These are phyloP conservation scores for Gallinago nigripennis DNA, from an alignment of 2,797 vertebrate genomes.

Conservation along the genomic window DNA sequence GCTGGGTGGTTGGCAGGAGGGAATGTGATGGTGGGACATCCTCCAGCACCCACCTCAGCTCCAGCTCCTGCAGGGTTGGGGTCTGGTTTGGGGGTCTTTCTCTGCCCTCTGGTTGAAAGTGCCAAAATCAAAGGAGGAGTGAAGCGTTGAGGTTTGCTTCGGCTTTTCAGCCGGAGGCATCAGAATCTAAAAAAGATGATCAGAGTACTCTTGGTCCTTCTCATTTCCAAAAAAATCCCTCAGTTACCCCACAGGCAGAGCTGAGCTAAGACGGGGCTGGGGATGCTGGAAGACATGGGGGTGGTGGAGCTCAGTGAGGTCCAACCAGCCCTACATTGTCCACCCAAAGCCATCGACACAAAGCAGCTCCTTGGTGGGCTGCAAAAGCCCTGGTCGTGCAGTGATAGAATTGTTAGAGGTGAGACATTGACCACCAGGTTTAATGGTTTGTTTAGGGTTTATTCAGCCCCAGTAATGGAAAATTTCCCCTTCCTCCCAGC, in stretches of 20 bases:
- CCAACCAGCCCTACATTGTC: fast-evolving
- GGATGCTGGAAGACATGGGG: neutral
- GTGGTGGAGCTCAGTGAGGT: neutral
- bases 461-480: neutral
- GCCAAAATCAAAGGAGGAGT: neutral
- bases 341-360: neutral
- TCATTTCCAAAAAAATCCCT: neutral
- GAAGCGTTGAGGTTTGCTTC: neutral
- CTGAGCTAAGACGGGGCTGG: fast-evolving
- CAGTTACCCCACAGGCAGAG: fast-evolving
- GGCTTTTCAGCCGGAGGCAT: neutral
- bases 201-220: neutral
- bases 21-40: neutral
- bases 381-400: fast-evolving
- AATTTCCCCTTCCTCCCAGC: neutral
- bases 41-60: neutral
- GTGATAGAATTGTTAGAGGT: fast-evolving
- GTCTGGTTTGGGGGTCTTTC: neutral
- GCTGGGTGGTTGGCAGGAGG: constrained; percentile 45
- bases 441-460: neutral
- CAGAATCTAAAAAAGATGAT: constrained; percentile 40
- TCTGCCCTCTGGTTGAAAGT: neutral
- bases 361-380: neutral
- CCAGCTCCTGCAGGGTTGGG: neutral
- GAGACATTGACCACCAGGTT: neutral